Percentiles rank a stretch among this genome's conserved stretches.
Evolutionary conservation across 2,888 invertebrate species (phyloP).

Genomic region (Caenorhabditis sp.): DNA sequence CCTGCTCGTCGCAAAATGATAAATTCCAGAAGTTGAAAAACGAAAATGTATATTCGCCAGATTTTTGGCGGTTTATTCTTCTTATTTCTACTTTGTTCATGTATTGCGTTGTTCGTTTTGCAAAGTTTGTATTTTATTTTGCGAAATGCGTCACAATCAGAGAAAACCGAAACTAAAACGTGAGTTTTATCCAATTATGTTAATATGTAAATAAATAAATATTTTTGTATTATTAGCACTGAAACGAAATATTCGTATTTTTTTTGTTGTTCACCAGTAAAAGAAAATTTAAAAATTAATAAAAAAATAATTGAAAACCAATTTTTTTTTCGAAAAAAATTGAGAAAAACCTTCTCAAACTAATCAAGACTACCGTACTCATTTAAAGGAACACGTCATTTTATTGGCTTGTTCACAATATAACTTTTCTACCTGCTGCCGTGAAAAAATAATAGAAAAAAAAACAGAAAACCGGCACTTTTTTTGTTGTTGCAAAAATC

Average conservation of each 20-base stretch:
- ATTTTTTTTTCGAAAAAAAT: too few species aligned
- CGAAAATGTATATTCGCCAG: slow-evolving; percentile 21
- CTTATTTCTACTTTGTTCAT: slow-evolving; percentile 42
- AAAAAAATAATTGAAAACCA: too few species aligned
- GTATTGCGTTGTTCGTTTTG: slow-evolving; percentile 52
- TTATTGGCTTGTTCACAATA: too few species aligned
- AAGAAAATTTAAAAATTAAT: too few species aligned
- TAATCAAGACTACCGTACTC: too few species aligned
- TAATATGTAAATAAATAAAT: not conserved
- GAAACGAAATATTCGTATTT: not conserved
- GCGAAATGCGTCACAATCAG: slow-evolving; percentile 44
- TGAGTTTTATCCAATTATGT: slow-evolving; percentile 13
- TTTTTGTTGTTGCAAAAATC: too few species aligned
- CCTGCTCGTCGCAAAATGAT: not conserved
- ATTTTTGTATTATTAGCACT: not conserved
- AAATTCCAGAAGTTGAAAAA: not conserved
- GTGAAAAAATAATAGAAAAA: too few species aligned
- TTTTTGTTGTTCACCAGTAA: too few species aligned
- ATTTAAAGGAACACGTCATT: too few species aligned
- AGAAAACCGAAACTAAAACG: slow-evolving; percentile 48
- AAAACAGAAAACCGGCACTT: too few species aligned
- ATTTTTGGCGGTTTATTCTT: slow-evolving; percentile 42
- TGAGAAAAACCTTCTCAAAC: too few species aligned
- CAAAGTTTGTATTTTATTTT: slow-evolving; percentile 59
- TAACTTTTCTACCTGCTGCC: too few species aligned